phyloP scores from a whole-genome alignment of 2,113 vertebrate species.

The Trogon melanurus region DNA sequence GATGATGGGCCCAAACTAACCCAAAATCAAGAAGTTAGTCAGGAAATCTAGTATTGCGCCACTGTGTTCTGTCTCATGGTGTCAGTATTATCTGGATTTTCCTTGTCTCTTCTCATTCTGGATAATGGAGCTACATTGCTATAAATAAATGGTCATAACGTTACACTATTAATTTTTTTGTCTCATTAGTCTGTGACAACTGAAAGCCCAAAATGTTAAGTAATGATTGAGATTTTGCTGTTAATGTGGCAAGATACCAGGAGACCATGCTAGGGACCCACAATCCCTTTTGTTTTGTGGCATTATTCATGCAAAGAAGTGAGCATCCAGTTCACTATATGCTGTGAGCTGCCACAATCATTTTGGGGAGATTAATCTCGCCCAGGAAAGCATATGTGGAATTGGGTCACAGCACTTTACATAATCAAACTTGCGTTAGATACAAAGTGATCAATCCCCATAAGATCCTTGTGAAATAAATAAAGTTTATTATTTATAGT shows the following conservation, averaged over 20 bases:
- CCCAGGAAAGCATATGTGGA: constrained; percentile 8
- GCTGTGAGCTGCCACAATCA: neutral
- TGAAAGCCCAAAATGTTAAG: neutral
- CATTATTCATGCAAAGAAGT: neutral
- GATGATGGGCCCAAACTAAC: neutral
- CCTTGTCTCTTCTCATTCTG: neutral
- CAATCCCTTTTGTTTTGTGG: neutral
- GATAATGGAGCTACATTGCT: neutral
- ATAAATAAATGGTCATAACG: neutral
- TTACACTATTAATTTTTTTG: neutral
- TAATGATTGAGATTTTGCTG: neutral
- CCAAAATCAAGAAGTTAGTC: neutral
- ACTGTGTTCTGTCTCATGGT: neutral
- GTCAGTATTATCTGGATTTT: neutral
- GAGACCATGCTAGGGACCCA: neutral
- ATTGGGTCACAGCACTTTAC: constrained; percentile 6
- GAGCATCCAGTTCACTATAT: neutral
- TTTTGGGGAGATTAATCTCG: constrained; percentile 24
- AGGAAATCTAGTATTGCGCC: neutral
- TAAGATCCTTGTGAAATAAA: constrained; percentile 6
- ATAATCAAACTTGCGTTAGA: neutral
- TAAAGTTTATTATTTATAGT: constrained; percentile 20
- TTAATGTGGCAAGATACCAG: neutral
- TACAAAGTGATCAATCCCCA: neutral
- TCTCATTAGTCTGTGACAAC: neutral